These are phyloP conservation scores for Psittacus erithacus DNA, from an alignment of 2,113 vertebrate species.

Conservation along the genomic window DNA sequence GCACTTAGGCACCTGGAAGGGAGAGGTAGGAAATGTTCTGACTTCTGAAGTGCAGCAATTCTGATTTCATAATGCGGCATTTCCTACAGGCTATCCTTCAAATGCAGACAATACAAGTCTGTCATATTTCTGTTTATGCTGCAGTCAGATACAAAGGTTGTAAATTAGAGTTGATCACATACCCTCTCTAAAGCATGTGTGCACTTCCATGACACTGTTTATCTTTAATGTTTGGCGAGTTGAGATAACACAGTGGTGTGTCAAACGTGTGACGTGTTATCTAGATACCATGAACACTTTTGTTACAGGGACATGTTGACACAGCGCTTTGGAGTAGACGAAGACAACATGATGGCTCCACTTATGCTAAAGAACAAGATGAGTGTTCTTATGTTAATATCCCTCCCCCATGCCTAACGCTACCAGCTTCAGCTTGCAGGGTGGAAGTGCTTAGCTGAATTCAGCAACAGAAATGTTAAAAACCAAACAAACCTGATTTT, in stretches of 20 bases:
- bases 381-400: background rate
- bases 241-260: constrained; percentile 45
- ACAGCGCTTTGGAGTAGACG: constrained; percentile 24
- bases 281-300: background rate
- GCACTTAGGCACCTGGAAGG: fast-evolving
- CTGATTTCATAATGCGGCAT: background rate
- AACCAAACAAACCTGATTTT: background rate
- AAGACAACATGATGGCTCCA: constrained; percentile 51
- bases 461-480: background rate
- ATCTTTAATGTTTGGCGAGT: constrained; percentile 30
- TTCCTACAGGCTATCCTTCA: background rate
- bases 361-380: constrained; percentile 34
- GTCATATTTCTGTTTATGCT: constrained; percentile 17
- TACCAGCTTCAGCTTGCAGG: background rate
- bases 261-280: constrained; percentile 6
- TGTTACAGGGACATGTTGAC: constrained; percentile 50
- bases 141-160: background rate
- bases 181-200: background rate
- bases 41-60: background rate
- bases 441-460: background rate
- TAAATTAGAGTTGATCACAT: constrained; percentile 23
- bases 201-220: constrained; percentile 24
- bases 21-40: background rate
- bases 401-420: background rate
- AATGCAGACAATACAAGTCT: background rate